Base-by-base conservation (phyloP, 2,888 invertebrate species). In the Diaperis boleti region DNA sequence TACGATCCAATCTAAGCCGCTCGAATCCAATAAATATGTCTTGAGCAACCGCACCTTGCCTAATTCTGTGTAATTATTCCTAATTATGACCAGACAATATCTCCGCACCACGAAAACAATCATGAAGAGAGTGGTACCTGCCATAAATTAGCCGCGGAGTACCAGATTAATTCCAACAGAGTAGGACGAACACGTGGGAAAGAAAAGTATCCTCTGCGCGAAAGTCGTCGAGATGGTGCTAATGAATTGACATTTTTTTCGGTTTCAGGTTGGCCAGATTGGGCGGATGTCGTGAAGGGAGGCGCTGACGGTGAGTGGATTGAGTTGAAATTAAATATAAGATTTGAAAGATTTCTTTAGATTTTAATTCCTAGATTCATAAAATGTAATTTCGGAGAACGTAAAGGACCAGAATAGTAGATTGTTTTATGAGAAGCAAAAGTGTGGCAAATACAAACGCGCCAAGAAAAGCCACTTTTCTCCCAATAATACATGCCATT, bases 101-200 rank as follows among this genome's bases (percentile, higher is more conserved):
- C 26, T 8, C 13, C 26, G 11, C 49, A 33, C 10, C 17, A 7
- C 33, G 15, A 29, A 47, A 13, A 15, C 31, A 15, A 47, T 47
- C 47, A 47, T 17, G 47, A 22, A 44, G 18, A 29, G 31, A 29
- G 31, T 29, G 8, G 35, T 20, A 49, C 35, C 35, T 20, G 49
- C 49, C 49, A 49, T 49, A 49, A 49, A 49, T 49, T 14, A 49
- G 14, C 15, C 11, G 13, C 31, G 18, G 31, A 49, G 35, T 18
- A 20, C n/a, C 31, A 26, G 47, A 47, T 31, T 17, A 47, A n/a
- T 35, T 18, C 18, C 33, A 49, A 35, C 10, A 7, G 18, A 45
- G 49, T 49, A 35, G 49, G 49, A 47, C 18, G 49, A 49, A 35
- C 35, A 49, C 49, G 49, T 49, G 35, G 49, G 49, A 49, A 33